Percentiles rank a stretch among this genome's conserved stretches.
Evolutionary conservation across 1,140 invertebrate species (phyloP).

Genomic region (Antheraea mylitta): DNA sequence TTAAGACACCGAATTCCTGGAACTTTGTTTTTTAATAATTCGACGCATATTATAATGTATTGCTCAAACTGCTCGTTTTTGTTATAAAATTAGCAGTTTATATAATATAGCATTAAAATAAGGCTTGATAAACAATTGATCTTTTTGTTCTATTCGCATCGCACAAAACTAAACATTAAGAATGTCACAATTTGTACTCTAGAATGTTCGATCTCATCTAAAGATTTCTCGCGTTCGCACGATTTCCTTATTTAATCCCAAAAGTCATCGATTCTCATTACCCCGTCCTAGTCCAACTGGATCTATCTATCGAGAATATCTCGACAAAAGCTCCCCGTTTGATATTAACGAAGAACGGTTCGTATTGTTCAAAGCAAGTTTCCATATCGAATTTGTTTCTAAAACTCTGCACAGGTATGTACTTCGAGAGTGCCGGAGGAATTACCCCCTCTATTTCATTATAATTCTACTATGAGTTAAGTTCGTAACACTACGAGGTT

Average conservation of each 20-base stretch:
- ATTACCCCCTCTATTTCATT: background rate
- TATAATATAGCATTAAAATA: no score
- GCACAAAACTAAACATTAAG: no score
- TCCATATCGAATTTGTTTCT: conserved; percentile 39
- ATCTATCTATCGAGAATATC: conserved; percentile 14
- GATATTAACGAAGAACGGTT: conserved; percentile 15
- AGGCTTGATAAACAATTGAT: no score
- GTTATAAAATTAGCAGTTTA: no score
- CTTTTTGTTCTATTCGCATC: no score
- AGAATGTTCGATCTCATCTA: background rate
- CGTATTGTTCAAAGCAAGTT: conserved; percentile 34
- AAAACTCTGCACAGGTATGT: conserved; percentile 28
- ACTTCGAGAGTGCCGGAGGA: background rate
- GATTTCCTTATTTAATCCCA: conserved; percentile 15
- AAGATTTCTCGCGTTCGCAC: background rate
- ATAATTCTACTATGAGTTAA: no score
- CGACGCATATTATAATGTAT: no score
- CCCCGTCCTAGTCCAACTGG: background rate
- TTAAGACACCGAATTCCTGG: no score
- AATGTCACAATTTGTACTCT: background rate
- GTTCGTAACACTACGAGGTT: no score
- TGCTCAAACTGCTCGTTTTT: no score
- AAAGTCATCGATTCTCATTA: conserved; percentile 16
- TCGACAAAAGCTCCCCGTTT: conserved; percentile 8
- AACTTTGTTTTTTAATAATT: no score